Evolutionary conservation across 2,888 invertebrate species (phyloP), one percentile per base, ranked within the genome.

Genomic region (Margaritifera margaritifera): DNA sequence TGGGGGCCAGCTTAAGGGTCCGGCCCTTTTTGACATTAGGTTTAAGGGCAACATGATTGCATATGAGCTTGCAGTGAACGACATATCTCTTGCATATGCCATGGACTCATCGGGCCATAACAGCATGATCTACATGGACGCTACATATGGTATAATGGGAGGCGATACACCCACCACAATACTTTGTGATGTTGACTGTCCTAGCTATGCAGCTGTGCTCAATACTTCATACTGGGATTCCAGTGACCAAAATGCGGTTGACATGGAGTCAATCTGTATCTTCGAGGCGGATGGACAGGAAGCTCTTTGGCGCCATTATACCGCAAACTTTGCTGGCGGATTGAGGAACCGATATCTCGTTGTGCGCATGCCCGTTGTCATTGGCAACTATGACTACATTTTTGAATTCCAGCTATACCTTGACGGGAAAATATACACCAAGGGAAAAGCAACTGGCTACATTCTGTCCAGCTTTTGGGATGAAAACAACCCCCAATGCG

Each of bases 21-120:
- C 79, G 1, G 72, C 74, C 1, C 55, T 83, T 15, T 79, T 75
- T 65, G 76, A 83, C 60, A 74, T 83, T 1, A 78, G 78, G 52
- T 85, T 80, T 71, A 70, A 72, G 31, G 71, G 71, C 20, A 80
- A 82, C 56, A 60, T 81, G 27, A 75, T 85, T 27, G 68, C 82
- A 8, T 85, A 84, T 65, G 85, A 85, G 66, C 78, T 79, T 42
- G 77, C 83, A n/a, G 65, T 84, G 54, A 81, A 80, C 60, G 84
- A 84, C 53, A 74, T 83, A 11, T 68, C 68, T 0, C 64, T 81
- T 8, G 69, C 80, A 27, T 84, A 84, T 63, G 80, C 83, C 1
- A 75, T 78, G 27, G 82, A 80, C 56, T 77, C 77, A 0, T 74
- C 78, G n/a, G 75, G 78, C 6, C 81, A 83, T 24, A 75, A 76